phyloP scores from a whole-genome alignment of 2,888 invertebrate species.

The Brenthis ino region DNA sequence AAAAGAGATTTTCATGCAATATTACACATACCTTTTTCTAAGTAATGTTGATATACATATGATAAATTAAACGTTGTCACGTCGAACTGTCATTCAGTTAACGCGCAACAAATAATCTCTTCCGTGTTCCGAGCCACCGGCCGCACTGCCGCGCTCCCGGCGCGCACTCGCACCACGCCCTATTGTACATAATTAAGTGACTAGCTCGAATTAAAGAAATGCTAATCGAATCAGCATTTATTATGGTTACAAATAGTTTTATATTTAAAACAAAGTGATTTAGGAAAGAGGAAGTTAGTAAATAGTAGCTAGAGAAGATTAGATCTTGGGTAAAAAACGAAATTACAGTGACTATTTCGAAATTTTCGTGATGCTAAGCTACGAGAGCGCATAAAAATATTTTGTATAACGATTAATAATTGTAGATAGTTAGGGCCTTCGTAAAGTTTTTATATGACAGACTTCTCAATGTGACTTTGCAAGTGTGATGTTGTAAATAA shows the following conservation, averaged over 20 bases:
- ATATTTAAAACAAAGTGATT: slow-evolving; percentile 61
- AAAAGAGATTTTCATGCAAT: neutral
- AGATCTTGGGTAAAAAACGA: slow-evolving; percentile 54
- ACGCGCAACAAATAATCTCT: slow-evolving; percentile 25
- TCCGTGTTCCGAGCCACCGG: slow-evolving; percentile 13
- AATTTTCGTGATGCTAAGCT: slow-evolving; percentile 65
- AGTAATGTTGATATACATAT: neutral
- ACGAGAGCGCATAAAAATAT: slow-evolving; percentile 73
- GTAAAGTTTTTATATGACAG: slow-evolving; percentile 77
- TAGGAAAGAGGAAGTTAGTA: slow-evolving; percentile 61
- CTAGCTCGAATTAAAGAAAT: slow-evolving; percentile 47
- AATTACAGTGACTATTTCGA: slow-evolving; percentile 51
- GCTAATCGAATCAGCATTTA: slow-evolving; percentile 71
- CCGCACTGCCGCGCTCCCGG: slow-evolving; percentile 10
- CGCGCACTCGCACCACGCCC: slow-evolving; percentile 46
- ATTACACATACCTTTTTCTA: neutral
- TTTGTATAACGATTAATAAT: slow-evolving; percentile 78
- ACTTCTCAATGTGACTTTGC: slow-evolving; percentile 77
- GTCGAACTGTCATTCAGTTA: neutral
- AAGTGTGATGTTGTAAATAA: slow-evolving; percentile 79
- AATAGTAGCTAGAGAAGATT: slow-evolving; percentile 66
- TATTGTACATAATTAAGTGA: slow-evolving; percentile 24
- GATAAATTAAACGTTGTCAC: neutral
- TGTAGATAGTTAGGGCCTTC: slow-evolving; percentile 66
- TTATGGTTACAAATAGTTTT: slow-evolving; percentile 60